Evolutionary conservation across 2,797 vertebrate species (phyloP).

Genomic region (Mionectes olivaceus): DNA sequence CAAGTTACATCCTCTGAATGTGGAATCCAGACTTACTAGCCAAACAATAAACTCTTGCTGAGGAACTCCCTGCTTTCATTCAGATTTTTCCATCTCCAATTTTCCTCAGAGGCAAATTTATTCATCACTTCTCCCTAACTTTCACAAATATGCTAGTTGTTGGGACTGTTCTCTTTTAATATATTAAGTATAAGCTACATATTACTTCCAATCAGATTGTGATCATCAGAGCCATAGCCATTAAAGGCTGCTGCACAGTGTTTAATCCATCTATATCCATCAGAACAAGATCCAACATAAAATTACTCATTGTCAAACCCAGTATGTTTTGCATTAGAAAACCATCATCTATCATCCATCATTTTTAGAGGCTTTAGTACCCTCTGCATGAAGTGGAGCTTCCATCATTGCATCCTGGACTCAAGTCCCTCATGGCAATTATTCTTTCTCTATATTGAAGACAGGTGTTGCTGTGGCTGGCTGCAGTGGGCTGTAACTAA

Average conservation of each 20-base stretch:
- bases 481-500: slow-evolving; percentile 30
- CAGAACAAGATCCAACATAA: slow-evolving; percentile 27
- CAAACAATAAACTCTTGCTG: slow-evolving; percentile 26
- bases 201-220: slow-evolving; percentile 14
- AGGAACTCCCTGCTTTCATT: slow-evolving; percentile 33
- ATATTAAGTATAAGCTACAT: slow-evolving; percentile 21
- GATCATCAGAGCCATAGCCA: not conserved
- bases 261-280: slow-evolving; percentile 43
- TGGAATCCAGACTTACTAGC: not conserved
- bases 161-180: slow-evolving; percentile 11
- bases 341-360: slow-evolving; percentile 51
- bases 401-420: slow-evolving; percentile 39
- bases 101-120: slow-evolving; percentile 15
- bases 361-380: slow-evolving; percentile 54
- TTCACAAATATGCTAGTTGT: not conserved
- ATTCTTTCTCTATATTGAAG: slow-evolving; percentile 58
- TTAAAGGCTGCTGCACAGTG: not conserved
- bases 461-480: slow-evolving; percentile 60
- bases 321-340: slow-evolving; percentile 64
- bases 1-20: slow-evolving; percentile 5
- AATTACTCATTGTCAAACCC: slow-evolving; percentile 56
- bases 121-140: slow-evolving; percentile 33
- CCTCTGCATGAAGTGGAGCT: slow-evolving; percentile 27
- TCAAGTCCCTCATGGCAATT: slow-evolving; percentile 52
- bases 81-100: not conserved